Conservation (phyloP, 2,888 invertebrate genomes). For the Noctua janthe region DNA sequence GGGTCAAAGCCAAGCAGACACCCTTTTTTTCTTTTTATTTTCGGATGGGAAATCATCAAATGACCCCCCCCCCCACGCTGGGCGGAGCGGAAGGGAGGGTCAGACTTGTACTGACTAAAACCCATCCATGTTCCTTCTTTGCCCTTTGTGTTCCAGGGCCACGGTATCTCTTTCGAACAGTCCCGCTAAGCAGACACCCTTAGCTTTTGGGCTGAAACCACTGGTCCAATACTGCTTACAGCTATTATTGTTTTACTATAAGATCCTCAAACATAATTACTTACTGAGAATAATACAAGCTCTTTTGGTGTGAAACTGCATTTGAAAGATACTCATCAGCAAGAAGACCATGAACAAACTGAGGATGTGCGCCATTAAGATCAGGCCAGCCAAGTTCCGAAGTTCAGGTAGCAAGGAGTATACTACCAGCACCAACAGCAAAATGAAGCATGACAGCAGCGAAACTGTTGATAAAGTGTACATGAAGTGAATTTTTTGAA, state of each 20-base stretch:
- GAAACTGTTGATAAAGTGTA: constrained; percentile 66
- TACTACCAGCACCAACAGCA: constrained; percentile 75
- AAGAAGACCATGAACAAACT: constrained; percentile 76
- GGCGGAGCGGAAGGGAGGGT: too few relatives aligned
- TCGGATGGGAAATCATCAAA: too few relatives aligned
- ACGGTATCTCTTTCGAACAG: too few relatives aligned
- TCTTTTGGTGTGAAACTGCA: constrained; percentile 10
- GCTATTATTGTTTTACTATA: not conserved
- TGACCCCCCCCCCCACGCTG: too few relatives aligned
- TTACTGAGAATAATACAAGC: constrained; percentile 75
- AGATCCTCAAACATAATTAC: constrained; percentile 30
- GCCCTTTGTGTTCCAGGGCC: too few relatives aligned
- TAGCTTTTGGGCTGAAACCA: not conserved
- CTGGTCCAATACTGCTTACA: not conserved
- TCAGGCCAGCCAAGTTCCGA: constrained; percentile 75
- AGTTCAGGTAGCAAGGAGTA: constrained; percentile 77
- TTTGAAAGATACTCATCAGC: constrained; percentile 72
- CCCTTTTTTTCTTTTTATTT: too few relatives aligned
- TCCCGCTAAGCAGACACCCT: too few relatives aligned
- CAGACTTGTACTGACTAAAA: too few relatives aligned
- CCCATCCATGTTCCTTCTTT: too few relatives aligned
- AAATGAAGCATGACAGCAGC: constrained; percentile 74
- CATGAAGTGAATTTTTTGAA: not conserved
- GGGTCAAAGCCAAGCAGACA: too few relatives aligned
- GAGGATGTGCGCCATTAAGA: constrained; percentile 79